Evolutionary conservation across 2,888 invertebrate species (phyloP).

Genomic region (Drosophila nr. perissopoda): DNA sequence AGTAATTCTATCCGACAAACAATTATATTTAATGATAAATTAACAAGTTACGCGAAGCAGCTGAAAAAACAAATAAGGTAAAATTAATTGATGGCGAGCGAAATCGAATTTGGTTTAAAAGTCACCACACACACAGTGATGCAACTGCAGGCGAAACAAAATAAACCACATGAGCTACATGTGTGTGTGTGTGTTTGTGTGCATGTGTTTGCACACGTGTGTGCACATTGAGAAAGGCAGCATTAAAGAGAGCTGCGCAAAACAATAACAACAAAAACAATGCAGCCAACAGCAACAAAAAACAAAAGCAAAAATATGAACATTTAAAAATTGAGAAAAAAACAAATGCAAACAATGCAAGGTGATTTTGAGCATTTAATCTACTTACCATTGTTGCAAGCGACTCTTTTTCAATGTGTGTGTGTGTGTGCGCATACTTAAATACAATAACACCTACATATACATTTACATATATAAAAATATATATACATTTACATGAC

Average conservation of each 20-base stretch:
- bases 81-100: constrained; percentile 22
- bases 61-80: constrained; percentile 28
- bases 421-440: constrained; percentile 28
- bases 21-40: constrained; percentile 7
- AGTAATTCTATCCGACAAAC: constrained; percentile 3
- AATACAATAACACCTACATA: constrained; percentile 21
- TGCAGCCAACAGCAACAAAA: constrained; percentile 39
- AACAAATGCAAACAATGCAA: constrained; percentile 51
- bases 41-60: neutral
- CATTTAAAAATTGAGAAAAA: constrained; percentile 17
- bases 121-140: constrained; percentile 42
- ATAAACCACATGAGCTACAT: constrained; percentile 12
- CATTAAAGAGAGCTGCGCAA: constrained; percentile 51
- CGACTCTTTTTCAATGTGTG: constrained; percentile 1
- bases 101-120: constrained; percentile 42
- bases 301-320: constrained; percentile 32
- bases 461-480: constrained; percentile 17
- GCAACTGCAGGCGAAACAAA: constrained; percentile 60
- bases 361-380: constrained; percentile 60
- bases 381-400: constrained; percentile 46
- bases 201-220: constrained; percentile 29
- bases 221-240: constrained; percentile 41
- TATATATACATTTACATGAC: constrained; percentile 11
- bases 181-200: constrained; percentile 9
- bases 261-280: constrained; percentile 59